Conservation (phyloP, 2,888 invertebrate species). For the Drosophila helvetica region DNA sequence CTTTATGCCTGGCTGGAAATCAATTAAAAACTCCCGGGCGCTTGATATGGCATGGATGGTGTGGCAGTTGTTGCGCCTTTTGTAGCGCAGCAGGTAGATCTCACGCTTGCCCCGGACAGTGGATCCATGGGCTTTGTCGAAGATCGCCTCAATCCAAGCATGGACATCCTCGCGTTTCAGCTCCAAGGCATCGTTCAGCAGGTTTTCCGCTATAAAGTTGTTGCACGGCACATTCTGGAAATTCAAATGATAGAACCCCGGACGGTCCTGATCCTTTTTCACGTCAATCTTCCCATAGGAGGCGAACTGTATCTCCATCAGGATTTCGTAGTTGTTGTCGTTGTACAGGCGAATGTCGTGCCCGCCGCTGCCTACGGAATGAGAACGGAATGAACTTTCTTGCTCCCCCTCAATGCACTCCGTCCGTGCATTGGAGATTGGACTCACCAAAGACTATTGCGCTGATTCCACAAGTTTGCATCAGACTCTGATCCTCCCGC, state of each 20-base stretch:
- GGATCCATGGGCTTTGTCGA: constrained; percentile 11
- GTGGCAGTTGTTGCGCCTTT: constrained; percentile 32
- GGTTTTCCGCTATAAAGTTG: constrained; percentile 9
- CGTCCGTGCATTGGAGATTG: no score
- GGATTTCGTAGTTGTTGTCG: constrained; percentile 67
- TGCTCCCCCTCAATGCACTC: no score
- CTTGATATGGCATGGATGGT: constrained; percentile 54
- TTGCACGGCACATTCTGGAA: constrained; percentile 29
- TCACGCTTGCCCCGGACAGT: background rate
- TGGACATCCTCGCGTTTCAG: constrained; percentile 6
- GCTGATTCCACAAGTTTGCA: no score
- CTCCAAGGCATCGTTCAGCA: constrained; percentile 22
- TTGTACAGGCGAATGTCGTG: constrained; percentile 51
- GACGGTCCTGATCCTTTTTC: constrained; percentile 24
- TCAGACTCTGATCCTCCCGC: no score
- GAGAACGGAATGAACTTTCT: background rate
- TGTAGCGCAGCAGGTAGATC: constrained; percentile 24
- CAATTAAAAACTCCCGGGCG: constrained; percentile 50
- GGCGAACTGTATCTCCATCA: constrained; percentile 59
- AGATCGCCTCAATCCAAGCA: constrained; percentile 37
- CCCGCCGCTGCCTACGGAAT: constrained; percentile 55
- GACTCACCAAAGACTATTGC: constrained; percentile 37
- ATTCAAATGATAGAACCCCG: constrained; percentile 59
- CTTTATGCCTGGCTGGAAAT: constrained; percentile 68
- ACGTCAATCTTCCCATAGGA: constrained; percentile 25